Evolutionary conservation across 1,140 invertebrate species (phyloP), one percentile per base, ranked within the genome.

Genomic region (Sogatella furcifera): DNA sequence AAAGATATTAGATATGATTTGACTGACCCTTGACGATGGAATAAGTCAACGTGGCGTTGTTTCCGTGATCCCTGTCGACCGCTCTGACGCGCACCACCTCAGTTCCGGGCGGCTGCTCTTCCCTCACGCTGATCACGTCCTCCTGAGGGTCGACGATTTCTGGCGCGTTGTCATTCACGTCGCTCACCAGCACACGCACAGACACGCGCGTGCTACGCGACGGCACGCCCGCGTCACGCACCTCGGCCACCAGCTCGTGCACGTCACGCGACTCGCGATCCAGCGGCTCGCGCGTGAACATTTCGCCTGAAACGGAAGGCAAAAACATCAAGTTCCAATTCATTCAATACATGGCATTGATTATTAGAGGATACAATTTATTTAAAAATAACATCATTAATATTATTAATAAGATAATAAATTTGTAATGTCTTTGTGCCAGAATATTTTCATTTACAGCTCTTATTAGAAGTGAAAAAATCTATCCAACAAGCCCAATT

Each of bases 111-210:
- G 89, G 86, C 65, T 92, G 89, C 72, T 93, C 90, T 74, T 94
- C 91, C 44, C 90, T 79, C 10, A 94, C 88, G 66, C 89, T 89
- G 1, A 95, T 84, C 5, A 90, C 84, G 70, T 91, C 88, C 71
- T 92, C 88, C 68, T 88, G 83, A 6, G 90, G 91, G 73, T 93
- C 89, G 31, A 92, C 81, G 59, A 95, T 91, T 72, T 88, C 83
- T 11, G 91, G 91, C 9, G 85, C 80, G 75, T 96, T 95, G 74
- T 97, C 93, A 72, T 97, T 97, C 4, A 91, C 83, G 72, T 96
- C 93, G 14, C 82, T 79, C 3, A 92, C 84, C 60, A 78, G 76
- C 0, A 97, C 81, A 64, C 83, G 78, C 52, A 96, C 75, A 5
- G 84, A 78, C 0, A 89, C 86, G 62, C 89, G 76, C 14, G 84